Base-by-base conservation (phyloP, 2,888 invertebrate genomes). In the Ichneumoninae sp. region DNA sequence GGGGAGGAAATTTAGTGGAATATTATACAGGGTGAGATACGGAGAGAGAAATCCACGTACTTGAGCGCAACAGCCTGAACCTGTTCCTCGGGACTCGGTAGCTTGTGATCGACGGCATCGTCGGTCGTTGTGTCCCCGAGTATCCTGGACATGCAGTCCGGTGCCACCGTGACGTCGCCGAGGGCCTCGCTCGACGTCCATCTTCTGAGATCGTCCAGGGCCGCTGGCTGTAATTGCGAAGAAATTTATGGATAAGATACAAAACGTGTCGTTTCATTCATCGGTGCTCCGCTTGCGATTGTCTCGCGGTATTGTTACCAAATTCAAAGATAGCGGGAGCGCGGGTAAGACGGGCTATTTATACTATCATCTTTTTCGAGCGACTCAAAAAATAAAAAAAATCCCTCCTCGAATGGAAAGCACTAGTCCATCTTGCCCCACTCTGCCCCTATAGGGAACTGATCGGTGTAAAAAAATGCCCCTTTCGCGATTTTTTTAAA, bases 81-180 rank as follows among this genome's bases (percentile, higher is more conserved):
- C 94, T 97, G 97, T 94, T 98, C 98, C 93, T 97, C 97, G 52
- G 98, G 97, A 87, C 97, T 97, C 69, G 98, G 98, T 91, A 98
- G 95, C 93, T 97, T 96, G 94, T 97, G 97, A 94, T 97, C 97
- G 89, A 97, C 96, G 88, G 96, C 97, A 93, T 96, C 96, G 88
- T 95, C 95, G 89, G 96, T 96, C 77, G 95, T 95, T 2, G 96
- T 95, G 16, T 94, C 92, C 76, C 94, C 94, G 50, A 94, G 93
- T 90, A 97, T 97, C 88, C 97, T 95, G 91, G 96, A 96, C 87
- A 96, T 95, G 87, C 97, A 96, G 93, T 97, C 97, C 74, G 97
- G 96, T 47, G 96, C 95, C 74, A 97, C 97, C 36, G 97, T 97
- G 85, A 97, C 95, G 92, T 97, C 97, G 86, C 97, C 97, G 77